Base-by-base conservation (phyloP, 2,797 vertebrate genomes). In the Phrynocephalus forsythii region DNA sequence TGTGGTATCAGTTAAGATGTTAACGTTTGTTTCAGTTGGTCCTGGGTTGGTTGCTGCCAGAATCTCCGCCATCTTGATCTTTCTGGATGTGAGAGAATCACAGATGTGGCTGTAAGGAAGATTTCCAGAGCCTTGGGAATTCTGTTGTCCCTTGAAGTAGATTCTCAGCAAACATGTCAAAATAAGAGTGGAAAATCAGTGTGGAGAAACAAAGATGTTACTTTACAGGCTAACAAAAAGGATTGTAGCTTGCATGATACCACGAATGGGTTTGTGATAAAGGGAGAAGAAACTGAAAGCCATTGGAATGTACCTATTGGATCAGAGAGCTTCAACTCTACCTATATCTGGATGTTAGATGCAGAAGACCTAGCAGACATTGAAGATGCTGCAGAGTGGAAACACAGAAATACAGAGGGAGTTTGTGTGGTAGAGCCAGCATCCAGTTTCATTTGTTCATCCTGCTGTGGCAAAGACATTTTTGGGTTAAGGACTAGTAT, bases 11-110 rank as follows among this genome's bases (percentile, higher is more conserved):
- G 82, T 20, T 73, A 22, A 82, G 82, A 87, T 28, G 80, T 90
- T 24, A 48, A 3, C 93, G 22, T 80, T 80, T 3, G 73, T 95
- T 96, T 84, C 92, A 99, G 98, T 94, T 99, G 98, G 98, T 97
- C 95, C 20, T 97, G 97, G 86, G 92, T 98, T 33, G 98, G 98
- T 63, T 97, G 95, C 52, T 99, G 98, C 92, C 96, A 94, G 85
- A 97, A 94, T 92, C 97, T 99, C 90, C 97, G 97, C 81, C 98
- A 98, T 90, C 96, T 99, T 92, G 99, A 99, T 96, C 94, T 99
- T 86, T 99, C 99, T 0, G 99, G 99, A 10, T 99, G 99, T 92
- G 99, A 99, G 90, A 98, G 98, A 95, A 98, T 99, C 89, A 98
- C 98, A 0, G 98, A 99, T 91, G 91, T 96, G 93, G 97, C 98